Evolutionary conservation across 2,888 invertebrate genomes (phyloP).

Genomic region (Tanytarsus gracilentus): DNA sequence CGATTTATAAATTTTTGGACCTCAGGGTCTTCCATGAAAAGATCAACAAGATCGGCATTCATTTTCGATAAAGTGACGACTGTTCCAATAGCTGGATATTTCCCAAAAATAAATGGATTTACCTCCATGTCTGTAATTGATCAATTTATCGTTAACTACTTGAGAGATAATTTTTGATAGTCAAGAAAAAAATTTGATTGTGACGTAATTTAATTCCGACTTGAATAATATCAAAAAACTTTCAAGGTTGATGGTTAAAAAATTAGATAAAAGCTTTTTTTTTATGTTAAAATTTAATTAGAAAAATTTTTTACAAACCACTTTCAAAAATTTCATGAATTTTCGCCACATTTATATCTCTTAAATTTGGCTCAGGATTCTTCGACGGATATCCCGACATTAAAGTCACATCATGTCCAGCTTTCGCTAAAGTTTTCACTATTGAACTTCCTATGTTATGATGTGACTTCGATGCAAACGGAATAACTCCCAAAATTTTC

Average conservation of each 20-base stretch:
- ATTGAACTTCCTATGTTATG: neutral
- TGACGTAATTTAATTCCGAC: too few relatives aligned
- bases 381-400: neutral
- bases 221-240: neutral
- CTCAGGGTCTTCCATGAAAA: neutral
- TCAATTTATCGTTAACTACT: neutral
- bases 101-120: neutral
- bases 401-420: constrained; percentile 1
- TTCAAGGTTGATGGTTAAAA: neutral
- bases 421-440: neutral
- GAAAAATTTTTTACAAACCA: neutral
- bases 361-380: neutral
- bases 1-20: neutral
- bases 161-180: neutral
- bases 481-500: neutral
- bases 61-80: neutral
- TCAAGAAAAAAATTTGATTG: too few relatives aligned
- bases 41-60: neutral
- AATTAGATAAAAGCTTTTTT: too few relatives aligned
- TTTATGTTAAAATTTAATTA: too few relatives aligned
- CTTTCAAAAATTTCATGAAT: neutral
- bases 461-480: neutral
- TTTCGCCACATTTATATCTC: neutral
- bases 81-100: neutral
- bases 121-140: neutral